phyloP scores from a whole-genome alignment of 2,113 vertebrate genomes.

The Neopipo cinnamomea region DNA sequence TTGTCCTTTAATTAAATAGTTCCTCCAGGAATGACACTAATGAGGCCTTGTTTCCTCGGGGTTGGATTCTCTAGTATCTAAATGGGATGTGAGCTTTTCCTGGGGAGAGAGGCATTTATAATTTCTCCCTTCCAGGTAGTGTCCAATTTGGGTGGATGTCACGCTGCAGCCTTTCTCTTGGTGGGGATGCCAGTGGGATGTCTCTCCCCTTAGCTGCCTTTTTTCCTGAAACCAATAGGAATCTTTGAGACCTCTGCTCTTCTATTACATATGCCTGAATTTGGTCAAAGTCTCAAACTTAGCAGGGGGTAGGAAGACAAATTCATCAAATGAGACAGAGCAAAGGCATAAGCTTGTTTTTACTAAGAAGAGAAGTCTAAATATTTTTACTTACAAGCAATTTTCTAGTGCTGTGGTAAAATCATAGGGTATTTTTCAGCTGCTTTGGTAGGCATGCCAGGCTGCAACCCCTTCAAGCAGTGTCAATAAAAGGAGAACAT shows the following conservation, averaged over 20 bases:
- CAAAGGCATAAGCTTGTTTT: not conserved
- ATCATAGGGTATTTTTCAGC: not conserved
- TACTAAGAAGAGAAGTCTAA: not conserved
- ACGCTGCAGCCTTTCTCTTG: not conserved
- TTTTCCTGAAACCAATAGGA: not conserved
- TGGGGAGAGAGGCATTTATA: constrained; percentile 19
- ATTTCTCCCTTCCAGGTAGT: constrained; percentile 31
- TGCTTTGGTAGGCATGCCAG: not conserved
- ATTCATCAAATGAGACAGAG: not conserved
- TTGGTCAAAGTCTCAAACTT: not conserved
- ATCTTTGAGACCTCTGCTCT: not conserved
- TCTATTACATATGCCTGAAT: not conserved
- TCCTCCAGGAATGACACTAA: constrained; percentile 45
- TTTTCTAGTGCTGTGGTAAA: not conserved
- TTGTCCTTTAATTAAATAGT: constrained; percentile 62
- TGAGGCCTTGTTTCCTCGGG: constrained; percentile 60
- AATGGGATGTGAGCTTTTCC: constrained; percentile 52
- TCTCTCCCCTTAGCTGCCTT: not conserved
- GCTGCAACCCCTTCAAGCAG: not conserved
- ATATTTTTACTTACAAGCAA: not conserved
- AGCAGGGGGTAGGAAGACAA: not conserved
- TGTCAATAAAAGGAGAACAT: not conserved
- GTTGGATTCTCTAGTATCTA: constrained; percentile 57
- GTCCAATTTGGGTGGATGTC: constrained; percentile 39
- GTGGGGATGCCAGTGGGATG: not conserved